A percentile compares a stretch with the other conserved stretches of the same genome.
These are phyloP conservation scores for Pycnonotus jocosus DNA, from an alignment of 2,113 vertebrate genomes.

Conservation along the genomic window DNA sequence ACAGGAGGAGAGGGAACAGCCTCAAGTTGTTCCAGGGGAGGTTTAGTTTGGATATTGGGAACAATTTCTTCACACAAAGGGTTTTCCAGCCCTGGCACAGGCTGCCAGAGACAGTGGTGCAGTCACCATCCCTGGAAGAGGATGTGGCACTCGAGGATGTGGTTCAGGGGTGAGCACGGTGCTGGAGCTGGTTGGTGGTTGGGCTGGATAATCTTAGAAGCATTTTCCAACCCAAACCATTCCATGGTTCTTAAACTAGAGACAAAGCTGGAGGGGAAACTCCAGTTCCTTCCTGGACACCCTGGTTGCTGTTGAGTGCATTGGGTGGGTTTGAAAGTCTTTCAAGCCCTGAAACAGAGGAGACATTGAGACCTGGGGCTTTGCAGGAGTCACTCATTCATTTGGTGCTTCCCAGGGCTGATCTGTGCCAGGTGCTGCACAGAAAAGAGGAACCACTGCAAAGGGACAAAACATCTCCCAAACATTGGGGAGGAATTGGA, in stretches of 20 bases:
- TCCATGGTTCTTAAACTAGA: not conserved
- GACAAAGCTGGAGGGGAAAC: not conserved
- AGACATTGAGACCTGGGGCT: not conserved
- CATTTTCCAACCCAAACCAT: not conserved
- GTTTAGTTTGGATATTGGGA: not conserved
- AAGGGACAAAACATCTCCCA: not conserved
- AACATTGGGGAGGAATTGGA: fast-evolving
- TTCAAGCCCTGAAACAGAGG: not conserved
- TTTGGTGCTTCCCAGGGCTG: not conserved
- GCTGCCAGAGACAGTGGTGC: not conserved
- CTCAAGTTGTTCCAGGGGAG: fast-evolving
- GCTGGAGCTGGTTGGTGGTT: not conserved
- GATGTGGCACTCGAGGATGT: not conserved
- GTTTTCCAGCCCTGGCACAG: not conserved
- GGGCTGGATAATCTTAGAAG: not conserved
- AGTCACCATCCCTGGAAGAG: not conserved
- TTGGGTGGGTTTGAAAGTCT: not conserved
- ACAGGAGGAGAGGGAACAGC: fast-evolving
- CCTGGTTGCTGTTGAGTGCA: not conserved
- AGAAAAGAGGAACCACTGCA: not conserved
- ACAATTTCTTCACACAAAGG: not conserved
- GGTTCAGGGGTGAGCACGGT: not conserved
- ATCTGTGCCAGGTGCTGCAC: not conserved
- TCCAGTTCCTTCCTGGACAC: not conserved
- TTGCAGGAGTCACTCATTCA: not conserved